Conservation (phyloP, 2,888 invertebrate genomes). For the Acrocyrtus sp. region DNA sequence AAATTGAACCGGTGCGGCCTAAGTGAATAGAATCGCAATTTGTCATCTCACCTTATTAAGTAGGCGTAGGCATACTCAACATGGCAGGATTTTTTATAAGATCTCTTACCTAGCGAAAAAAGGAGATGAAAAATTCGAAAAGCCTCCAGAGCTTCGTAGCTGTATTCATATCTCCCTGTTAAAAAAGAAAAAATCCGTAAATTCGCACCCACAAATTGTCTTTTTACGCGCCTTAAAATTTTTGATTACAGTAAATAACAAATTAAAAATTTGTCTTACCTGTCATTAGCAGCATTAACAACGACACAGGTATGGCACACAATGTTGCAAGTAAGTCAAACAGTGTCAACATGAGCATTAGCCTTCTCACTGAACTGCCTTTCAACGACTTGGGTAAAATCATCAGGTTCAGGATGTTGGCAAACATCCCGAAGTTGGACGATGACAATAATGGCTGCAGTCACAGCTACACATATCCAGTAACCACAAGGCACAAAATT, state of each 20-base stretch:
- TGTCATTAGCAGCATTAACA: constrained; percentile 25
- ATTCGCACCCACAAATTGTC: too few species aligned
- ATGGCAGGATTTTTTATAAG: neutral
- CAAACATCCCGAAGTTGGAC: constrained; percentile 40
- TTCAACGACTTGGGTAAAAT: constrained; percentile 42
- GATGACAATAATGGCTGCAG: constrained; percentile 28
- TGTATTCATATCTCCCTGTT: constrained; percentile 34
- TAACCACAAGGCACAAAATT: constrained; percentile 29
- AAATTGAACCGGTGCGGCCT: constrained; percentile 49
- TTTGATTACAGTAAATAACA: neutral
- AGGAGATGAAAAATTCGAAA: constrained; percentile 26
- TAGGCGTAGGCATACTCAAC: neutral
- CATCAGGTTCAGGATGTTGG: constrained; percentile 37
- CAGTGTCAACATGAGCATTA: constrained; percentile 39
- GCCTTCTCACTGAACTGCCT: constrained; percentile 37
- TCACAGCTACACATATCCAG: constrained; percentile 36
- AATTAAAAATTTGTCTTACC: constrained; percentile 9
- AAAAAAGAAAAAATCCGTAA: neutral
- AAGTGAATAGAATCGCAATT: neutral
- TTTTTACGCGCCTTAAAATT: too few species aligned
- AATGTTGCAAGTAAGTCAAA: constrained; percentile 39
- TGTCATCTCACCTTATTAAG: neutral
- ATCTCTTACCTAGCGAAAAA: constrained; percentile 34
- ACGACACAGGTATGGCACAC: constrained; percentile 40
- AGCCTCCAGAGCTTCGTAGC: constrained; percentile 30